phyloP scores from a whole-genome alignment of 2,888 invertebrate species.

The Brachyptera putata region DNA sequence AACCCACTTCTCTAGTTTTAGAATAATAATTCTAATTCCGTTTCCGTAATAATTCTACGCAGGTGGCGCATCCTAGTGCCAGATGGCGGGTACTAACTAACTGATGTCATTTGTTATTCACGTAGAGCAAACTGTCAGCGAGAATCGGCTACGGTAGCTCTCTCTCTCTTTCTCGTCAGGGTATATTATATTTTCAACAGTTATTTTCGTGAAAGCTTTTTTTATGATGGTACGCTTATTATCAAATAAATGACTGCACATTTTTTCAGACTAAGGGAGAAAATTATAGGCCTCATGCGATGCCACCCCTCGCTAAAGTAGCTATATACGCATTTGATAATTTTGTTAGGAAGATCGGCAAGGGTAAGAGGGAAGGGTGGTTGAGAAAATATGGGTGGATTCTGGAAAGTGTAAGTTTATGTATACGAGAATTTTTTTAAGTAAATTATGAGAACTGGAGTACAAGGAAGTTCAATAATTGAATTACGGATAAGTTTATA shows the following conservation, averaged over 20 bases:
- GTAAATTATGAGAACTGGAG: no score
- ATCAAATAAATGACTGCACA: slow-evolving; percentile 1
- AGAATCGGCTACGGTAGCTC: not conserved
- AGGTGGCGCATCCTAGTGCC: not conserved
- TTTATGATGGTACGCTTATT: not conserved
- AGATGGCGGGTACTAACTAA: not conserved
- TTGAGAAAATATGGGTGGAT: not conserved
- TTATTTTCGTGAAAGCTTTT: not conserved
- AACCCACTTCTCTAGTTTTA: no score
- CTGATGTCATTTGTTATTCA: not conserved
- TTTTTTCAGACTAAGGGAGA: not conserved
- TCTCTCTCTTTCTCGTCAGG: not conserved
- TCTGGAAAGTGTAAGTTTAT: not conserved
- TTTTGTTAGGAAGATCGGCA: not conserved
- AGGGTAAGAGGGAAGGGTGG: not conserved
- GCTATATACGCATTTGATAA: not conserved
- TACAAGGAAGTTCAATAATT: no score
- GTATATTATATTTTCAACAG: not conserved
- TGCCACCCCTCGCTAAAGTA: no score
- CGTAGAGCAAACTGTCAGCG: not conserved
- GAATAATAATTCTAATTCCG: no score
- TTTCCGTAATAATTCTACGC: no score
- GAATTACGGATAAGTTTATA: no score
- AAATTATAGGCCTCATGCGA: not conserved
- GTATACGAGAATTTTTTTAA: no score